Evolutionary conservation across 2,888 invertebrate species (phyloP).

Genomic region (Hetaerina titia): DNA sequence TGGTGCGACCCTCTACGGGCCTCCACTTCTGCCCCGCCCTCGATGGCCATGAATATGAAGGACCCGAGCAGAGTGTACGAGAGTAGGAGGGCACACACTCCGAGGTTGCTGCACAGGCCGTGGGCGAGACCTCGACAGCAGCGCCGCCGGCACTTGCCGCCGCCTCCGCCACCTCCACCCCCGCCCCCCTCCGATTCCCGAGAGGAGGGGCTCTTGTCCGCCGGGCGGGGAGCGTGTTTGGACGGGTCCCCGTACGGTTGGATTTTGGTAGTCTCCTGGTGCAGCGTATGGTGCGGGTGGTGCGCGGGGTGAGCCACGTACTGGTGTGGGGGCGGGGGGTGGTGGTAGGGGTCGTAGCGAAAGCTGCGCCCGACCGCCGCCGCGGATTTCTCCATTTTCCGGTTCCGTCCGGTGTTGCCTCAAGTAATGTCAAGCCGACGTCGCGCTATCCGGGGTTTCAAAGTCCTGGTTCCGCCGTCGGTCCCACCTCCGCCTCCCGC

Average conservation of each 20-base stretch:
- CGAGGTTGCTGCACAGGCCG: constrained; percentile 86
- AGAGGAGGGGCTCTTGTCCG: constrained; percentile 14
- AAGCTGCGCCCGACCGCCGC: constrained; percentile 14
- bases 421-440: not conserved
- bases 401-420: not conserved
- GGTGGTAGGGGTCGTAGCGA: constrained; percentile 68
- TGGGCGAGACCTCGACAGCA: constrained; percentile 79
- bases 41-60: constrained; percentile 92
- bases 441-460: not conserved
- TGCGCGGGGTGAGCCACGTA: constrained; percentile 66
- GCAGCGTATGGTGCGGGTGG: constrained; percentile 63
- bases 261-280: constrained; percentile 67
- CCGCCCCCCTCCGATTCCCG: constrained; percentile 33
- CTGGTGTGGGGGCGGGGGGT: constrained; percentile 64
- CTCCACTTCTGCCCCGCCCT: constrained; percentile 81
- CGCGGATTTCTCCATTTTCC: constrained; percentile 32
- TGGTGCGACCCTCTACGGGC: constrained; percentile 78
- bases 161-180: too few relatives aligned
- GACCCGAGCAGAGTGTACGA: constrained; percentile 95
- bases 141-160: constrained; percentile 73
- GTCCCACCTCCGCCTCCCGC: not conserved
- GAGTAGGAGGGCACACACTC: constrained; percentile 90
- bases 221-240: constrained; percentile 47
- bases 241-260: constrained; percentile 64
- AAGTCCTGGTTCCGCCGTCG: not conserved